Evolutionary conservation across 1,140 invertebrate species (phyloP), one percentile per base, ranked within the genome.

Genomic region (Euura lappo): DNA sequence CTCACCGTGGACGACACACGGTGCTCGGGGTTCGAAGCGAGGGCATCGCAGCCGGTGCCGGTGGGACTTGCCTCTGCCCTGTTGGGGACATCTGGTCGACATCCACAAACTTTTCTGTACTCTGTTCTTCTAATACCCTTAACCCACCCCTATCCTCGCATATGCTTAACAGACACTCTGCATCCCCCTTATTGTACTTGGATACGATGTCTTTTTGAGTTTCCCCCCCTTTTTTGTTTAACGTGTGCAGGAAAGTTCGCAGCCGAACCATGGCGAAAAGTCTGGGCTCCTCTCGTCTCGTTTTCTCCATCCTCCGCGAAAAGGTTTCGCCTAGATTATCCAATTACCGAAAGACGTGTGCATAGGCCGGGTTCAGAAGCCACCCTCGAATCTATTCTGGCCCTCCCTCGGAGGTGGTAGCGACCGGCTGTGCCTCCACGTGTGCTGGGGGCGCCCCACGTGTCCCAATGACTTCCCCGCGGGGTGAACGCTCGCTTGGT

Each of bases 101-200:
- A 84, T 79, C 78, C 76, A 76, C 75, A 77, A 74, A 74, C 75
- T 74, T 76, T 72, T 68, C 71, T 44, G 69, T 71, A 69, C 44
- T 60, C 74, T 74, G 67, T 68, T 42, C 10, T 45, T 72, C 77
- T 71, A 77, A 81, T 77, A 76, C 75, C 70, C 73, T 77, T 74
- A 73, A 72, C 72, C 66, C 80, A 80, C 81, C 80, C 79, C 81
- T 83, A 84, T 84, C 80, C 73, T 60, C 82, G 80, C 84, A 85
- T 84, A 83, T 85, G 84, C 74, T 82, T 79, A 76, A 76, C 82
- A 85, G 84, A 84, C 84, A 85, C 76, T 69, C 72, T 73, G 73
- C 71, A 73, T 66, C 69, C 70, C 73, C 68, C 73, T 75, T 28
- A 28, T 28, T 28, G 28, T 28, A 28, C 28, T 28, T 77, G 71